Evolutionary conservation across 1,140 invertebrate species (phyloP), one percentile per base, ranked within the genome.

Genomic region (Leptonema lineaticorne): DNA sequence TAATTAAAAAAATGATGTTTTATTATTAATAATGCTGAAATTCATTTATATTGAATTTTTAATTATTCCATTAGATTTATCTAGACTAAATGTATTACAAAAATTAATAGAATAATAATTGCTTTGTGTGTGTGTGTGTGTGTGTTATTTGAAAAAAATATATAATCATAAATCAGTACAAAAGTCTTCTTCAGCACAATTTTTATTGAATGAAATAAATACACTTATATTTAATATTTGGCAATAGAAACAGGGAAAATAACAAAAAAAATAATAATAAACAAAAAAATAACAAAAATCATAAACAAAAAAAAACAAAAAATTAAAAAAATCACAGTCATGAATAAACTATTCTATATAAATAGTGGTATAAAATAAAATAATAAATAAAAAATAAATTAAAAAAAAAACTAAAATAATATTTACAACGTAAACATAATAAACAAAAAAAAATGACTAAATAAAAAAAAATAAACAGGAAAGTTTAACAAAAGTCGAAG

Each of bases 201-300:
- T n/a, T 33, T 59, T 59, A 59, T 59, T 59, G 20, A 59, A 59
- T 14, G 18, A 30, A 59, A 59, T 64, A 50, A 64, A 50, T 64
- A 64, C 27, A 18, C 62, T 53, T 64, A 64, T 48, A 66, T 22
- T 57, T 66, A 67, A 29, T 67, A 59, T 67, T 67, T 67, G 53
- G 66, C 28, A 26, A 16, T 29, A 67, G 64, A 56, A 57, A 30
- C 22, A 18, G 8, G 24, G 37, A 67, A 46, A 63, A 68, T 37
- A 68, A 71, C 1, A 63, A 57, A 41, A 63, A 24, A 70, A 59
- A 62, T 16, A 63, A 67, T 30, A 27, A 68, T 29, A 29, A 1
- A 45, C 58, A 68, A 48, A 62, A 20, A 48, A 46, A 53, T 28
- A 28, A 65, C 33, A 68, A 27, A 66, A 57, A 68, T 48, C 3